phyloP scores from a whole-genome alignment of 2,113 vertebrate species.

The Anarrhichthys ocellatus region DNA sequence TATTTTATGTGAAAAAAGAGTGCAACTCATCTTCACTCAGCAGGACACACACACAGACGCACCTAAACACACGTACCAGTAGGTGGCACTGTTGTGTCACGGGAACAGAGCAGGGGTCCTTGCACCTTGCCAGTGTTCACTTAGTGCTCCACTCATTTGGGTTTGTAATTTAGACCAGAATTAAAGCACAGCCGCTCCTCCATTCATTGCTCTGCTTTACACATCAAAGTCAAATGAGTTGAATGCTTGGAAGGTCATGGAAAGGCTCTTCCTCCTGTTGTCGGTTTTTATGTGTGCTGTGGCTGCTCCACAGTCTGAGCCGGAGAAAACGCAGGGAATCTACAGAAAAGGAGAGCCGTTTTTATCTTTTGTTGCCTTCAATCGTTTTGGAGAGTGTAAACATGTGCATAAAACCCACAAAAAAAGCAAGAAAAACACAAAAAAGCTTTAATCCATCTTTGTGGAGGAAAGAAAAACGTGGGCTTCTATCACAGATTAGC shows the following conservation, averaged over 20 bases:
- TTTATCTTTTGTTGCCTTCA: neutral
- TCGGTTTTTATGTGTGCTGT: constrained; percentile 49
- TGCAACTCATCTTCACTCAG: neutral
- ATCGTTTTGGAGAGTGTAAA: constrained; percentile 20
- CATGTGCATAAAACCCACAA: neutral
- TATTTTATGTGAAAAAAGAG: neutral
- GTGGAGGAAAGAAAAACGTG: neutral
- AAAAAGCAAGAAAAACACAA: neutral
- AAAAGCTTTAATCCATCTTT: constrained; percentile 31
- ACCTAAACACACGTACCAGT: constrained; percentile 27
- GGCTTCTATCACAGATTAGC: neutral
- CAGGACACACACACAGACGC: constrained; percentile 11
- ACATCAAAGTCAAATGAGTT: constrained; percentile 74
- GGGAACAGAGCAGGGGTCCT: neutral
- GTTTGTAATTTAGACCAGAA: constrained; percentile 68
- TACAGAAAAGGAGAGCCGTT: constrained; percentile 4
- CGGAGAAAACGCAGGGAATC: constrained; percentile 38
- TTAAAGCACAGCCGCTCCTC: constrained; percentile 55
- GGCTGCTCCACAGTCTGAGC: constrained; percentile 19
- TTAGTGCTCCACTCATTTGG: constrained; percentile 56
- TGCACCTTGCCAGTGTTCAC: constrained; percentile 56
- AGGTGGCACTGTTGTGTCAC: constrained; percentile 74
- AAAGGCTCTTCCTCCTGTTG: constrained; percentile 46
- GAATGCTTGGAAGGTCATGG: constrained; percentile 67
- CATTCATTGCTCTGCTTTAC: constrained; percentile 66